Base-by-base conservation (phyloP, 2,113 vertebrate genomes). In the Natator depressus region DNA sequence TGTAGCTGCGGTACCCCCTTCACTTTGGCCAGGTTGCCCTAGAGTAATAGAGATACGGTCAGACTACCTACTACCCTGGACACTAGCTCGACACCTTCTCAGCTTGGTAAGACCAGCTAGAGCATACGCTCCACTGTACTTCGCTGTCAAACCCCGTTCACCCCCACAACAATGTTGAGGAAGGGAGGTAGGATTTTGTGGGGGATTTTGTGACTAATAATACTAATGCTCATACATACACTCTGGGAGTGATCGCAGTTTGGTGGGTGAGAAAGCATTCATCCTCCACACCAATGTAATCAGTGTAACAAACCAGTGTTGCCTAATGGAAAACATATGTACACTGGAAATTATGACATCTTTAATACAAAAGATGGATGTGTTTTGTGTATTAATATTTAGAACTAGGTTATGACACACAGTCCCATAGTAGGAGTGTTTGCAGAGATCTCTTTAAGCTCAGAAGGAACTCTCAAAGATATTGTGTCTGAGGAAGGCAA, bases 231-330 rank as follows among this genome's bases (percentile, higher is more conserved):
- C 62, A 95, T 96, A 96, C 94, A 88, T 10, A 25, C 29, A 85
- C 89, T 94, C 93, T 89, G 89, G 89, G 90, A 96, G 92, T 89
- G 93, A 80, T 96, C 95, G 92, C 87, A 95, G 5, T 72, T 94
- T 86, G 62, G 82, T 90, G 46, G 72, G 49, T 96, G 94, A 80
- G 25, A 91, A 46, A 82, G 94, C 49, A 20, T 88, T 95, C 94
- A 55, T 51, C 76, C 90, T 93, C 88, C 38, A 59, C 55, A 93
- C 27, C 24, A 94, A 96, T 94, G 95, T 69, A 95, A 95, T 91
- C 80, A 55, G 88, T 59, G 82, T 85, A 94, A 93, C 31, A 27
- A 93, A 59, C 55, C 0, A 2, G 72, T 78, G 87, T 96, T 78
- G 91, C 80, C 87, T 80, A 85, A 46, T 94, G 49, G 87, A 92